Evolutionary conservation across 2,797 vertebrate genomes (phyloP), one percentile per base, ranked within the genome.

Genomic region (Pseudomugil tenellus): DNA sequence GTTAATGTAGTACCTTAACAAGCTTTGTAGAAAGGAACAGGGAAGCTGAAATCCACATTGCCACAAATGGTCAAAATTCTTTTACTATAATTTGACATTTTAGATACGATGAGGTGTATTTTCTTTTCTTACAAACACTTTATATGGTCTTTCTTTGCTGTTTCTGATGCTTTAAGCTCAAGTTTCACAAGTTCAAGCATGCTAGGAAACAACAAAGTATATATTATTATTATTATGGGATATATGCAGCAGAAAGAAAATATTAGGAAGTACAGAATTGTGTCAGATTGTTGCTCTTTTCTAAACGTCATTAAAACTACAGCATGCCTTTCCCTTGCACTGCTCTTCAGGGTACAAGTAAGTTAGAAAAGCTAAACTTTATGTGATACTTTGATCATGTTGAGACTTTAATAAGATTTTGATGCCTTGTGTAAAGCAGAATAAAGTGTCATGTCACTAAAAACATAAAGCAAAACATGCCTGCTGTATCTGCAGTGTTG

Each of bases 261-360:
- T 43, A 26, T 82, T 68, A 66, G 63, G 51, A 84, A 68, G 70
- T 48, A 62, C 64, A 77, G 64, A 54, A n/a, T 59, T 70, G 75
- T 11, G 34, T 67, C 63, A 58, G 67, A 35, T 59, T 34, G 29
- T 62, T n/a, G n/a, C n/a, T n/a, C n/a, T n/a, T n/a, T n/a, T n/a
- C n/a, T n/a, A n/a, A n/a, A n/a, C n/a, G n/a, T n/a, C n/a, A n/a
- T 75, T 51, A 52, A 80, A 64, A 4, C 7, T 35, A 16, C 26
- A 62, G 35, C 4, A 29, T 35, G 31, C 29, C 3, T n/a, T 69
- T 63, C 25, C 32, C 25, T 34, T 35, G 46, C 43, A 32, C 21
- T 65, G 0, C 65, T 12, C 37, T 23, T 48, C 31, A 28, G 52
- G 26, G 29, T 67, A 34, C 37, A 60, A 21, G 39, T 39, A n/a